These are phyloP conservation scores for Crotalus helleri DNA, from an alignment of 2,113 vertebrate genomes.

Conservation along the genomic window DNA sequence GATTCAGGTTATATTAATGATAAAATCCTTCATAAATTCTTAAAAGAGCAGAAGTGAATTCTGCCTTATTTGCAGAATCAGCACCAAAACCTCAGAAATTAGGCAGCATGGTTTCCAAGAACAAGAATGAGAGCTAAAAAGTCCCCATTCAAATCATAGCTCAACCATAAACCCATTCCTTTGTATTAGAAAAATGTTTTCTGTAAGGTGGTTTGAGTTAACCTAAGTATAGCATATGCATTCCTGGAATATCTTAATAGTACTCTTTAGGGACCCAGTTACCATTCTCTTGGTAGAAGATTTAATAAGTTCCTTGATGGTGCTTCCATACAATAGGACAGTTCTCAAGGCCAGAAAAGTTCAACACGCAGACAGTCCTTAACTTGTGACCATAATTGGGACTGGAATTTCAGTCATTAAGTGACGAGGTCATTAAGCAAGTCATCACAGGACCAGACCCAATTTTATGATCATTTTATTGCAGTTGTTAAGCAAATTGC, in stretches of 20 bases:
- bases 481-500: no score
- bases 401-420: not conserved
- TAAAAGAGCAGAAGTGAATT: not conserved
- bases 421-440: no score
- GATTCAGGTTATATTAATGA: not conserved
- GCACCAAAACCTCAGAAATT: not conserved
- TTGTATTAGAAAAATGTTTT: not conserved
- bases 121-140: not conserved
- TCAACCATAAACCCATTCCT: not conserved
- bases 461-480: no score
- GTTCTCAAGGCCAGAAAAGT: not conserved
- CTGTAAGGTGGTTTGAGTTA: not conserved
- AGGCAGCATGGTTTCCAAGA: not conserved
- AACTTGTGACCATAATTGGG: not conserved
- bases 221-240: not conserved
- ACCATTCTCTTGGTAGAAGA: not conserved
- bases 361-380: not conserved
- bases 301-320: not conserved
- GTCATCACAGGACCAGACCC: no score
- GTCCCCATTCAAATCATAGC: not conserved
- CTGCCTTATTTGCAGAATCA: not conserved
- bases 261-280: not conserved
- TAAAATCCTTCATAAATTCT: not conserved
- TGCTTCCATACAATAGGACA: not conserved
- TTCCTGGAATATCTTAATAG: not conserved